Conservation (phyloP, 2,797 vertebrate genomes). For the Microcaecilia unicolor region DNA sequence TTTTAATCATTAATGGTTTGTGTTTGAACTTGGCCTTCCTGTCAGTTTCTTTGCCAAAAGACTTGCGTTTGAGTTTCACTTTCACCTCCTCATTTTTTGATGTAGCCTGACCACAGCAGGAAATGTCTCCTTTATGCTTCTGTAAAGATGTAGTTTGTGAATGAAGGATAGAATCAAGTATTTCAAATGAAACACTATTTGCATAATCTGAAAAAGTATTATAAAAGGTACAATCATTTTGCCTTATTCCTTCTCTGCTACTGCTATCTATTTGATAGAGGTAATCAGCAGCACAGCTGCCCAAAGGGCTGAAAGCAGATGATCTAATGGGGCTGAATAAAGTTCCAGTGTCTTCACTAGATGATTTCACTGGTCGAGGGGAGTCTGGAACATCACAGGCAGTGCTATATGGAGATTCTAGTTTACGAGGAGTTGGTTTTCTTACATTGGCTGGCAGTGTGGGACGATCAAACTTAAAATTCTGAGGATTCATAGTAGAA, state of each 20-base stretch:
- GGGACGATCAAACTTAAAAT: slow-evolving; percentile 84
- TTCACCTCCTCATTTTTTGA: slow-evolving; percentile 28
- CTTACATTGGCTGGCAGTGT: slow-evolving; percentile 82
- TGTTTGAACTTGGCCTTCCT: slow-evolving; percentile 59
- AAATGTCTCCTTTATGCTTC: not conserved
- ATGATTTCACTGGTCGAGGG: slow-evolving; percentile 66
- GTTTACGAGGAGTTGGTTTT: slow-evolving; percentile 92
- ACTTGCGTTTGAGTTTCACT: slow-evolving; percentile 18
- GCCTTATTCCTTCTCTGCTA: slow-evolving; percentile 59
- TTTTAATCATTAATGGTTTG: slow-evolving; percentile 72
- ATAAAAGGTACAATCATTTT: slow-evolving; percentile 58
- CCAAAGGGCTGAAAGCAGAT: slow-evolving; percentile 88
- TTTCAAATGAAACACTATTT: slow-evolving; percentile 78
- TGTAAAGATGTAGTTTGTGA: slow-evolving; percentile 12
- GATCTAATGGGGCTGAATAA: slow-evolving; percentile 88
- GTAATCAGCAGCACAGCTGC: slow-evolving; percentile 68
- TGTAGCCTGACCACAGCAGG: slow-evolving; percentile 3
- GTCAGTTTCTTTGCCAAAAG: slow-evolving; percentile 16
- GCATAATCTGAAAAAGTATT: slow-evolving; percentile 82
- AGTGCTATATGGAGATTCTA: slow-evolving; percentile 74
- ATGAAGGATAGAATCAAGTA: slow-evolving; percentile 75
- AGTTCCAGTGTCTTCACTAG: slow-evolving; percentile 72
- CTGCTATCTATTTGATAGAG: slow-evolving; percentile 61
- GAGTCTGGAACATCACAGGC: slow-evolving; percentile 74
- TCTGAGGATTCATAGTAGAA: slow-evolving; percentile 84